A percentile compares a stretch with the other conserved stretches of the same genome.
Evolutionary conservation across 2,797 vertebrate genomes (phyloP).

Genomic region (Eleutherodactylus coqui): DNA sequence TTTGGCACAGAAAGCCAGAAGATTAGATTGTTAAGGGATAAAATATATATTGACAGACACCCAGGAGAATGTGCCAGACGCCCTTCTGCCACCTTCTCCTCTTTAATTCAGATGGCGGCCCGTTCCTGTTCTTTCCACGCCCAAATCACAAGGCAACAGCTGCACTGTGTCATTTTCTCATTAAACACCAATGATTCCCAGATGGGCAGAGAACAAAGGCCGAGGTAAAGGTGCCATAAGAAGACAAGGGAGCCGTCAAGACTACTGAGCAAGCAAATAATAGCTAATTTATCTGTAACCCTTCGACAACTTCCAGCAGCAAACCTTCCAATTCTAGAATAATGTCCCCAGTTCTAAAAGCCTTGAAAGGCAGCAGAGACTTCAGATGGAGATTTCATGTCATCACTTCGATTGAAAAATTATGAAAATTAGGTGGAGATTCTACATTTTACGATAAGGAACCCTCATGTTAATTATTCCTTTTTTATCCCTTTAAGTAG

Average conservation of each 20-base stretch:
- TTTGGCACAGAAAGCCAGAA: not conserved
- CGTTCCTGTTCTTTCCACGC: not conserved
- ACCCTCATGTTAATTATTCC: too few relatives aligned
- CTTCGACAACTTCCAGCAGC: constrained; percentile 6
- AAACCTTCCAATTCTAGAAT: not conserved
- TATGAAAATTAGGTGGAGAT: not conserved
- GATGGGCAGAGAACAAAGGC: constrained; percentile 32
- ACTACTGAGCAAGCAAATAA: not conserved
- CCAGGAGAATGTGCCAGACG: constrained; percentile 33
- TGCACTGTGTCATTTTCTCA: constrained; percentile 33
- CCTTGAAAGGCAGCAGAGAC: not conserved
- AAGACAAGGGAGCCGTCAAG: not conserved
- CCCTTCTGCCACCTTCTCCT: constrained; percentile 4
- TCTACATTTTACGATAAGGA: not conserved
- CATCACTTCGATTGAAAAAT: not conserved
- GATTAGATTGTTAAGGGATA: constrained; percentile 34
- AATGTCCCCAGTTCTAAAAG: not conserved
- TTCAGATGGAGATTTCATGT: not conserved
- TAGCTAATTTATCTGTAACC: constrained; percentile 27
- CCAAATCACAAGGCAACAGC: constrained; percentile 31
- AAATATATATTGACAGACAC: constrained; percentile 42
- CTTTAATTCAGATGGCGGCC: not conserved
- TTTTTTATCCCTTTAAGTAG: not conserved
- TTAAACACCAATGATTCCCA: constrained; percentile 37
- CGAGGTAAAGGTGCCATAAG: constrained; percentile 40